A percentile compares a stretch with the other conserved stretches of the same genome.
Evolutionary conservation across 1,140 invertebrate species (phyloP).

Genomic region (Apocrypta bakeri): DNA sequence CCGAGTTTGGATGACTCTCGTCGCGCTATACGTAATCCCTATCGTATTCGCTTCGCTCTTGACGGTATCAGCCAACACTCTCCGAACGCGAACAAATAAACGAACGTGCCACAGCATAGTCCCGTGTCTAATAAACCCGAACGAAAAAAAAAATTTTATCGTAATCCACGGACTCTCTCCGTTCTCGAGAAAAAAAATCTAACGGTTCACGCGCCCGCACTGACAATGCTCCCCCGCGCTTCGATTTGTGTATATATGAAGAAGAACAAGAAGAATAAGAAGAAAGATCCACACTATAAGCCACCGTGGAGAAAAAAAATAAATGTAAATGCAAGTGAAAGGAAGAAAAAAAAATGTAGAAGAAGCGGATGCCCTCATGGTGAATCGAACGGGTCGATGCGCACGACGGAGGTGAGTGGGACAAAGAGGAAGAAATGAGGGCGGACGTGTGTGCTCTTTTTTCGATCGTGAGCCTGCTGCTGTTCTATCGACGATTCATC

Average conservation of each 20-base stretch:
- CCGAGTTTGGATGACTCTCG: not conserved
- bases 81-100: constrained; percentile 12
- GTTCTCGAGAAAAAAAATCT: not conserved
- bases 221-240: not conserved
- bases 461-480: not conserved
- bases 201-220: constrained; percentile 25
- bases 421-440: constrained; percentile 24
- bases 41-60: not conserved
- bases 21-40: not conserved
- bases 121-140: not conserved
- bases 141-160: not conserved
- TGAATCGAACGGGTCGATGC: constrained; percentile 28
- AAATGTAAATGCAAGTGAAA: constrained; percentile 10
- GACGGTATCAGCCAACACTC: not conserved
- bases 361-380: constrained; percentile 6
- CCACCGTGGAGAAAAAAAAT: not conserved
- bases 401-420: constrained; percentile 1
- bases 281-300: not conserved
- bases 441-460: constrained; percentile 37
- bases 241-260: not conserved
- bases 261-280: not conserved
- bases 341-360: not conserved
- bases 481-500: not conserved
- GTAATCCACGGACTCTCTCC: not conserved
- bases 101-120: not conserved